A percentile compares a stretch with the other conserved stretches of the same genome.
These are phyloP conservation scores for Autographa pulchrina DNA, from an alignment of 2,888 invertebrate species.

Conservation along the genomic window DNA sequence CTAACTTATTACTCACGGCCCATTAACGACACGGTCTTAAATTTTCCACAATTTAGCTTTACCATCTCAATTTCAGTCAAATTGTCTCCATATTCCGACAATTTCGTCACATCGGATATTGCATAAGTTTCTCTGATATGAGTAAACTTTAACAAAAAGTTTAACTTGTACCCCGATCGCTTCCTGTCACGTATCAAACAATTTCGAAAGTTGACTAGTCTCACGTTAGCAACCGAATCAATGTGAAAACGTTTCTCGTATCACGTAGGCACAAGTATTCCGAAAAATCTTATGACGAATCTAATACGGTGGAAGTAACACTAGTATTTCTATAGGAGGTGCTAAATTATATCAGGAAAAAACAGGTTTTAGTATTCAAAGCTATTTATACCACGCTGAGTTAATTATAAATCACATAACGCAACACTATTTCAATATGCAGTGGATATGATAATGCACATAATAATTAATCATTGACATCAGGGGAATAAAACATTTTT, in stretches of 20 bases:
- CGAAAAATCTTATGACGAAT: constrained; percentile 39
- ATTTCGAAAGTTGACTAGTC: constrained; percentile 45
- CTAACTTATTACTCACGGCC: constrained; percentile 51
- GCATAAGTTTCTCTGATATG: constrained; percentile 14
- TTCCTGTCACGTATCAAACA: constrained; percentile 52
- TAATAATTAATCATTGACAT: not conserved
- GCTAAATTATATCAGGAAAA: constrained; percentile 37
- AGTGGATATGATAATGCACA: constrained; percentile 1
- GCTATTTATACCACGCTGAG: constrained; percentile 36
- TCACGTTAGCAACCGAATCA: constrained; percentile 57
- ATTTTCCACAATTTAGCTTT: constrained; percentile 26
- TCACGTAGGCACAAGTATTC: constrained; percentile 70
- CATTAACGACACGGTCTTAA: constrained; percentile 56
- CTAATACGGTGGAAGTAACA: constrained; percentile 9
- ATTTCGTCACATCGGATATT: constrained; percentile 5
- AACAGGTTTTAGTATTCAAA: constrained; percentile 32
- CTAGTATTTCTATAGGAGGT: constrained; percentile 27
- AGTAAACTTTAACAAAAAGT: constrained; percentile 29
- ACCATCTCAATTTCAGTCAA: constrained; percentile 53
- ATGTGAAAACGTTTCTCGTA: constrained; percentile 66
- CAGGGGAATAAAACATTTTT: not conserved
- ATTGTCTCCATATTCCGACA: constrained; percentile 47
- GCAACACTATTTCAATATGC: constrained; percentile 12
- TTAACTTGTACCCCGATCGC: constrained; percentile 24
- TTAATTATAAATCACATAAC: constrained; percentile 19